A percentile compares a stretch with the other conserved stretches of the same genome.
Evolutionary conservation across 2,113 vertebrate species (phyloP).

Genomic region (Forbesichthys agassizii): DNA sequence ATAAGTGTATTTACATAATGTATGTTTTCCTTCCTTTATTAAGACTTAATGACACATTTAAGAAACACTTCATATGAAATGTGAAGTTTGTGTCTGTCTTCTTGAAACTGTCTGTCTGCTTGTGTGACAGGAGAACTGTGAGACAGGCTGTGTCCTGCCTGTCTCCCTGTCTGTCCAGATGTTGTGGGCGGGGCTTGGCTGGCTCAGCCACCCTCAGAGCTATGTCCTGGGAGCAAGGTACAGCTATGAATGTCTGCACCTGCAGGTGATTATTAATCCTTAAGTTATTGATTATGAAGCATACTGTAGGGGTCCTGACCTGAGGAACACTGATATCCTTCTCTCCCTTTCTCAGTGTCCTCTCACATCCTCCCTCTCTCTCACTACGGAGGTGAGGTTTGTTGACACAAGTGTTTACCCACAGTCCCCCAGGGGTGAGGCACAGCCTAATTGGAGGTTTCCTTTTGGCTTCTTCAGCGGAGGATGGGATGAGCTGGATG

Average conservation of each 20-base stretch:
- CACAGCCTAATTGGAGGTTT: constrained; percentile 69
- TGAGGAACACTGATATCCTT: neutral
- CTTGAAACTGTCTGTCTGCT: neutral
- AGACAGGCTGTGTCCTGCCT: constrained; percentile 71
- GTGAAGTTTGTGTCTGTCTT: too few relatives aligned
- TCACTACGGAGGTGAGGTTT: constrained; percentile 71
- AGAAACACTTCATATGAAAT: too few relatives aligned
- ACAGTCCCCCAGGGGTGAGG: constrained; percentile 50
- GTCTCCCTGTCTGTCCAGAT: constrained; percentile 66
- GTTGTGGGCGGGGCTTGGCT: constrained; percentile 75
- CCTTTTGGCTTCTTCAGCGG: constrained; percentile 72
- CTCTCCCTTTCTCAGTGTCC: constrained; percentile 62
- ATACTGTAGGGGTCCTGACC: too few relatives aligned
- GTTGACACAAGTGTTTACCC: constrained; percentile 69
- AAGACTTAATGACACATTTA: too few relatives aligned
- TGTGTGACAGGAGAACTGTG: constrained; percentile 59
- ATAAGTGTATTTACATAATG: too few relatives aligned
- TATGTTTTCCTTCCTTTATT: too few relatives aligned
- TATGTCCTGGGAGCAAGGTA: constrained; percentile 76
- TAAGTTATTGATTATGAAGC: too few relatives aligned
- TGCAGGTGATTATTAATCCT: constrained; percentile 56
- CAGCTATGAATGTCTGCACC: constrained; percentile 62
- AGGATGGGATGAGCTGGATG: constrained; percentile 65
- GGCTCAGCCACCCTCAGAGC: constrained; percentile 66
- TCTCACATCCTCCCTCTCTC: constrained; percentile 41